These are phyloP conservation scores for Mohoua ochrocephala DNA, from an alignment of 2,113 vertebrate genomes.

Conservation along the genomic window DNA sequence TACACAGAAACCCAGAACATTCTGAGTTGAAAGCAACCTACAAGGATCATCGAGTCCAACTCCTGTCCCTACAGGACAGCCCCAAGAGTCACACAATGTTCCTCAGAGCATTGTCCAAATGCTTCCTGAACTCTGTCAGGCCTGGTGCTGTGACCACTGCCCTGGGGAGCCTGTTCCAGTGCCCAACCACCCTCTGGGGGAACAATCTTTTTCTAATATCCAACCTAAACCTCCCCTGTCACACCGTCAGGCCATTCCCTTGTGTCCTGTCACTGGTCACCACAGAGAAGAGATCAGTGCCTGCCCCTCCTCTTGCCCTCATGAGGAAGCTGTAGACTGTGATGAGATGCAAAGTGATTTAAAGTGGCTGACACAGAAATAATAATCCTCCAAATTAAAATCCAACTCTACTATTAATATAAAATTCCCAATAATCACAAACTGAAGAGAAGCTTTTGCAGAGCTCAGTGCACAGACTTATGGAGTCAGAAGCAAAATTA, in stretches of 20 bases:
- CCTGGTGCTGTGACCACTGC: not conserved
- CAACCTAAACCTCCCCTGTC: not conserved
- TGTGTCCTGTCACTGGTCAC: fast-evolving
- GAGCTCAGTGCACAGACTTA: not conserved
- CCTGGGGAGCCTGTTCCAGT: not conserved
- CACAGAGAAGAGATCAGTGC: not conserved
- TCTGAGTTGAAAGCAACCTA: not conserved
- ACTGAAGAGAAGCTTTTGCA: not conserved
- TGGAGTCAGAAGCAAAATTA: not conserved
- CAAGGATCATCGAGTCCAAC: not conserved
- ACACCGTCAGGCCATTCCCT: not conserved
- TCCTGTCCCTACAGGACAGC: not conserved
- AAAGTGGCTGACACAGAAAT: not conserved
- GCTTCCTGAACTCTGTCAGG: not conserved
- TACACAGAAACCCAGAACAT: not conserved
- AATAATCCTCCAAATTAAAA: not conserved
- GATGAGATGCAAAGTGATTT: not conserved
- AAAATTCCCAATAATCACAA: not conserved
- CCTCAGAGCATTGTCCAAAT: not conserved
- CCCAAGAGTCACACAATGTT: not conserved
- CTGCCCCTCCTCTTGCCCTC: not conserved
- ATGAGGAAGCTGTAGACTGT: not conserved
- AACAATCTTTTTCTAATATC: not conserved
- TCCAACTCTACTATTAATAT: not conserved
- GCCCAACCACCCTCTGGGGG: not conserved